Percentiles rank a stretch among this genome's conserved stretches.
These are phyloP conservation scores for Delphinapterus leucas DNA, from an alignment of 2,113 vertebrate genomes.

Conservation along the genomic window DNA sequence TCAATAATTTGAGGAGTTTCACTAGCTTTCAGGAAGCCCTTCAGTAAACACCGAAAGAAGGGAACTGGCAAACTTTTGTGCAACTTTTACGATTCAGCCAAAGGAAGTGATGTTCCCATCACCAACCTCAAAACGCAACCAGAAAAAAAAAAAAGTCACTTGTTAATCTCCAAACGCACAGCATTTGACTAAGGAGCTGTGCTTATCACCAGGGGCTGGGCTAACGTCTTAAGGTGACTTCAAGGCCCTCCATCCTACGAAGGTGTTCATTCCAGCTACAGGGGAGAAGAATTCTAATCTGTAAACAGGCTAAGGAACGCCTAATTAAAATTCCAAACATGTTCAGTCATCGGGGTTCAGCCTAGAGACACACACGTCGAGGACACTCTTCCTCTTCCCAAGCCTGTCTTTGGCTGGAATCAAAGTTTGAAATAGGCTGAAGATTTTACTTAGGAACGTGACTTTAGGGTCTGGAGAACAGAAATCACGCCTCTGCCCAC, in stretches of 20 bases:
- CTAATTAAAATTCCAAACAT: rapidly evolving
- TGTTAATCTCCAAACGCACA: rapidly evolving
- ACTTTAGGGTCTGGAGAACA: background rate
- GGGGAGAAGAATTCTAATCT: background rate
- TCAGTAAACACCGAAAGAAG: background rate
- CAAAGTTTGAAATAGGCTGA: background rate
- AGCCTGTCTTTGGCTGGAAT: rapidly evolving
- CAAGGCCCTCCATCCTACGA: too few species aligned
- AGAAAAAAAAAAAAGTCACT: background rate
- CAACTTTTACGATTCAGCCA: conserved; percentile 21
- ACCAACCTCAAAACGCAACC: conserved; percentile 46
- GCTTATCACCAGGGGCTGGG: background rate
- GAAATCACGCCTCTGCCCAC: background rate
- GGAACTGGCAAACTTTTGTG: conserved; percentile 42
- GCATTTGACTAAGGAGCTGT: background rate
- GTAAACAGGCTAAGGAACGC: rapidly evolving
- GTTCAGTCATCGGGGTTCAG: rapidly evolving
- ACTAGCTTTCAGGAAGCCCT: background rate
- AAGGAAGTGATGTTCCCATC: conserved; percentile 56
- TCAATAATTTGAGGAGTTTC: rapidly evolving
- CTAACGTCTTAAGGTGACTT: background rate
- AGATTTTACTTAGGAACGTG: background rate
- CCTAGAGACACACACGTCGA: background rate
- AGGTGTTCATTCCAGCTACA: background rate
- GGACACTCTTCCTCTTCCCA: rapidly evolving